Percentiles rank a stretch among this genome's conserved stretches.
Conservation (phyloP, 1,140 invertebrate species). For the Drosophila pruinosa region DNA sequence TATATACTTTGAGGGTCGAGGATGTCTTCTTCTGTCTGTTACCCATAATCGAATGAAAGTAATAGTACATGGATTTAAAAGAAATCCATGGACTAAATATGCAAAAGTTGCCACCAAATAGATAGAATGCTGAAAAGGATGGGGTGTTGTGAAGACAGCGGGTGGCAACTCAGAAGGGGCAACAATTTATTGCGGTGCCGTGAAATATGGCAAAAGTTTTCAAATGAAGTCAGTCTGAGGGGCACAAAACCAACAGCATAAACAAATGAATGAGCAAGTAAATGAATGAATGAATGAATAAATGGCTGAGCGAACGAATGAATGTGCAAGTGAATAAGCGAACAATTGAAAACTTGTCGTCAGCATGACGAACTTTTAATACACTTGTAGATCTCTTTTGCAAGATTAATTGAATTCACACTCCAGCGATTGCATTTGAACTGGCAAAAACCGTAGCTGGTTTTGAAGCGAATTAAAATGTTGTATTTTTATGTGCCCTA, state of each 20-base stretch:
- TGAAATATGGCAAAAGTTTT: constrained; percentile 75
- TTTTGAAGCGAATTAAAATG: no score
- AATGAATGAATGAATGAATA: constrained; percentile 42
- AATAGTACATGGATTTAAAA: no score
- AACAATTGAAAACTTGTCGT: constrained; percentile 45
- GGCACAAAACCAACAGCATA: constrained; percentile 27
- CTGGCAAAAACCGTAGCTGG: neutral
- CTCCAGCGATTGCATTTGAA: constrained; percentile 1
- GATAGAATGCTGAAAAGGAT: neutral
- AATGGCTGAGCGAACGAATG: neutral
- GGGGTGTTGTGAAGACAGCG: neutral
- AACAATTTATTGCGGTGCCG: constrained; percentile 67
- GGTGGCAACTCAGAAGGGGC: constrained; percentile 7
- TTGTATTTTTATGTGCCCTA: no score
- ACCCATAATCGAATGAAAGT: no score
- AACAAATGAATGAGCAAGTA: constrained; percentile 53
- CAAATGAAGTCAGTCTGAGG: constrained; percentile 59
- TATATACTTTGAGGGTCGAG: no score
- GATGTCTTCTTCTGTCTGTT: no score
- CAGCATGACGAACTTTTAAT: constrained; percentile 50
- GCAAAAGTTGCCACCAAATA: constrained; percentile 34
- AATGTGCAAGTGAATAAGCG: constrained; percentile 23
- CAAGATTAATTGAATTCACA: constrained; percentile 42
- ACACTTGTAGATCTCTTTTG: constrained; percentile 28
- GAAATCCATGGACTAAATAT: no score